These are phyloP conservation scores for Alentia gelatinosa DNA, from an alignment of 2,888 invertebrate species.

Conservation along the genomic window DNA sequence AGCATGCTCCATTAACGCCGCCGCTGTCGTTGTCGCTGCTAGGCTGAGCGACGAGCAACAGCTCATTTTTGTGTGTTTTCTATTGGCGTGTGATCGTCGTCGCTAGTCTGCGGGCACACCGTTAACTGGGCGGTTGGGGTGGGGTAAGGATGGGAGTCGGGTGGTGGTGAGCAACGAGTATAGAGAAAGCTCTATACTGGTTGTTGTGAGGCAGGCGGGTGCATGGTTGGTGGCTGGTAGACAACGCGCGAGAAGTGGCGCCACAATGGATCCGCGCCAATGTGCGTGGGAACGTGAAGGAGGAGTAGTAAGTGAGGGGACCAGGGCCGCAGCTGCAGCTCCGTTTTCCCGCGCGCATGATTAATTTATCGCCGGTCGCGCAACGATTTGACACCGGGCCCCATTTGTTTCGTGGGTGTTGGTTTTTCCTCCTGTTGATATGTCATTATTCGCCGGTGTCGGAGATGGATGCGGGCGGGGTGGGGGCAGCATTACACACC, in stretches of 20 bases:
- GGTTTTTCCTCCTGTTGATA: slow-evolving; percentile 29
- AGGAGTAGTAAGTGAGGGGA: background rate
- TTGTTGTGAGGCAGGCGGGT: too few relatives aligned
- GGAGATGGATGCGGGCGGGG: slow-evolving; percentile 10
- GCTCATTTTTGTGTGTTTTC: background rate
- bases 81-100: background rate
- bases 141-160: background rate
- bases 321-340: background rate
- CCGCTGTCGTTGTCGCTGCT: background rate
- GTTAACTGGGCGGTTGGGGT: background rate
- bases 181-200: too few relatives aligned
- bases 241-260: background rate
- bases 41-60: background rate
- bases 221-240: background rate
- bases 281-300: background rate
- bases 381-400: slow-evolving; percentile 15
- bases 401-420: slow-evolving; percentile 40
- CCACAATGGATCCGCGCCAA: slow-evolving; percentile 19
- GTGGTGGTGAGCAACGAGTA: too few relatives aligned
- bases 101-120: background rate
- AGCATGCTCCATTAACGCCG: background rate
- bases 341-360: background rate
- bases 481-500: background rate
- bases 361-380: slow-evolving; percentile 27
- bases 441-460: background rate